Percentiles rank a stretch among this genome's conserved stretches.
Conservation (phyloP, 2,888 invertebrate genomes). For the Dynastes tityus region DNA sequence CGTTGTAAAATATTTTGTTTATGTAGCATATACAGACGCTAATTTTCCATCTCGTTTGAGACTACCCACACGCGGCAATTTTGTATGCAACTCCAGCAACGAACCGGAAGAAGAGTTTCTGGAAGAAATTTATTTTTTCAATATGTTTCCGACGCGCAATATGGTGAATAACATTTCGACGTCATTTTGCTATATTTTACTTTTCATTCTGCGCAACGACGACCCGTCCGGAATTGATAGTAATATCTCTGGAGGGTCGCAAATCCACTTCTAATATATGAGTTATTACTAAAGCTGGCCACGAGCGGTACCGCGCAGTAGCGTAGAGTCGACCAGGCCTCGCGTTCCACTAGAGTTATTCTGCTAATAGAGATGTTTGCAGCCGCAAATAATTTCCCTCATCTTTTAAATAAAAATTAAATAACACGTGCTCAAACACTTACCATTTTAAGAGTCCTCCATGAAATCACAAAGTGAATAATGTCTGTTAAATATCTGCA, state of each 20-base stretch:
- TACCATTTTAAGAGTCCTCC: too few relatives aligned
- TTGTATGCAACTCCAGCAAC: background rate
- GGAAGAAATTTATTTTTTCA: slow-evolving; percentile 40
- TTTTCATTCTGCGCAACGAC: slow-evolving; percentile 10
- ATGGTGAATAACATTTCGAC: slow-evolving; percentile 24
- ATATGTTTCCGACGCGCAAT: slow-evolving; percentile 21
- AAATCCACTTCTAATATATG: slow-evolving; percentile 39
- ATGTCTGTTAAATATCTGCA: too few relatives aligned
- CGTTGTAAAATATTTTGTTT: slow-evolving; percentile 12
- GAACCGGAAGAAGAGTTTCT: slow-evolving; percentile 3
- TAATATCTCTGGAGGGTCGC: slow-evolving; percentile 30
- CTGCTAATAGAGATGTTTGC: too few relatives aligned
- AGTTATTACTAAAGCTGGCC: too few relatives aligned
- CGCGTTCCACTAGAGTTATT: too few relatives aligned
- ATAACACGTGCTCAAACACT: too few relatives aligned
- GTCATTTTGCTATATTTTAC: slow-evolving; percentile 39
- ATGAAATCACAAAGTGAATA: too few relatives aligned
- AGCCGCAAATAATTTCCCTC: too few relatives aligned
- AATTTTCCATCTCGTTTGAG: background rate
- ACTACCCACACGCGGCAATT: background rate
- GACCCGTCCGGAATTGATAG: slow-evolving; percentile 27
- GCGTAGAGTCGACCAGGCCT: too few relatives aligned
- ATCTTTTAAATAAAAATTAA: too few relatives aligned
- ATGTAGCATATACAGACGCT: background rate
- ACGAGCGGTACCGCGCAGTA: too few relatives aligned